Conservation (phyloP, 2,113 vertebrate genomes). For the Crotalus helleri region DNA sequence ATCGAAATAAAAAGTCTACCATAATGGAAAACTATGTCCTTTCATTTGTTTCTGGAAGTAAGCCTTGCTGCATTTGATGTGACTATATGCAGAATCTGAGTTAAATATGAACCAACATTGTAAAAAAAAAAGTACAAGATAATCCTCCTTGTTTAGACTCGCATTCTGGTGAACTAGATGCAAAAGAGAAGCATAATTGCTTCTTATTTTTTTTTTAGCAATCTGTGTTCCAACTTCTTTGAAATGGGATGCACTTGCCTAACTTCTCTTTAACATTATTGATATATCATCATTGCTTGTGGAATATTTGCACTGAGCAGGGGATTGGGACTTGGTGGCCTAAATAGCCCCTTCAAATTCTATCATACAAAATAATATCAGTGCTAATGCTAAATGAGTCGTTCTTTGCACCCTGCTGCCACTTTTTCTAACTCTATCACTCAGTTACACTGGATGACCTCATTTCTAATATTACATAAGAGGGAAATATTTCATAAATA, state of each 20-base stretch:
- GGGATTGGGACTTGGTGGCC: not conserved
- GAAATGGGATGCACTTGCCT: not conserved
- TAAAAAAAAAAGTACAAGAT: not conserved
- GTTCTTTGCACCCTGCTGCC: not conserved
- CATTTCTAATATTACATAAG: not conserved
- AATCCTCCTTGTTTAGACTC: not conserved
- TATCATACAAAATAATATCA: not conserved
- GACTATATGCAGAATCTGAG: not conserved
- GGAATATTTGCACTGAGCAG: not conserved
- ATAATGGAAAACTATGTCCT: not conserved
- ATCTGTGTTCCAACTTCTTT: not conserved
- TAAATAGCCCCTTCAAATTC: not conserved
- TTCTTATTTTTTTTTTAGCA: not conserved
- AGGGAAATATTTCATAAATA: not conserved
- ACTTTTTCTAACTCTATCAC: not conserved
- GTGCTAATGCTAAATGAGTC: not conserved
- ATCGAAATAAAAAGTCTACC: not conserved
- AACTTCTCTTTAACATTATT: not conserved
- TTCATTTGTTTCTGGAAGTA: not conserved
- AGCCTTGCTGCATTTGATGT: not conserved
- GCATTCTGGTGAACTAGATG: not conserved
- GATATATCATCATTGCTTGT: not conserved
- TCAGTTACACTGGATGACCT: not conserved
- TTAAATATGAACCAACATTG: not conserved
- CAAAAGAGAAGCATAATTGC: not conserved